These are phyloP conservation scores for Xiphydria camelus DNA, from an alignment of 2,888 invertebrate species.

Conservation along the genomic window DNA sequence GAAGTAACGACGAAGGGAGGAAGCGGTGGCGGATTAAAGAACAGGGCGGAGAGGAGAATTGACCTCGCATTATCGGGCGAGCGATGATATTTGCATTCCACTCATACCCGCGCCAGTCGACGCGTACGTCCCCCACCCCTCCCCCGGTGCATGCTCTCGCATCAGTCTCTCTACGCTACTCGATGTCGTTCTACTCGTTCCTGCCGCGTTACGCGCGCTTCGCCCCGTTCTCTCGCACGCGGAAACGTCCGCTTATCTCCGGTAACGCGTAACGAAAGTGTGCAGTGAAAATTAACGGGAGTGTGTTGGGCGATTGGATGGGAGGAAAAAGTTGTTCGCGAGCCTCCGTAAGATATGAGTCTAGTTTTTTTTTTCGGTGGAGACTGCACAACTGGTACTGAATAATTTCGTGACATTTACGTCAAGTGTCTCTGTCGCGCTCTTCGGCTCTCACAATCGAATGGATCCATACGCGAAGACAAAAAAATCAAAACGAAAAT, in stretches of 20 bases:
- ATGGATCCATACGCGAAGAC: too few relatives aligned
- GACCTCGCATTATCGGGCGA: slow-evolving; percentile 51
- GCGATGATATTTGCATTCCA: slow-evolving; percentile 56
- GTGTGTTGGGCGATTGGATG: too few relatives aligned
- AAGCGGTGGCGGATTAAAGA: slow-evolving; percentile 2
- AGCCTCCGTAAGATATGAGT: too few relatives aligned
- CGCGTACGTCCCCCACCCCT: slow-evolving; percentile 17
- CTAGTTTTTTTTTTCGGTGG: slow-evolving; percentile 16
- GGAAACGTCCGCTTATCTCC: too few relatives aligned
- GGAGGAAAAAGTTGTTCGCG: too few relatives aligned
- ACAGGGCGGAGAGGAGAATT: slow-evolving; percentile 27
- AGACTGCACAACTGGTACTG: slow-evolving; percentile 28
- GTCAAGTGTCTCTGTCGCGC: too few relatives aligned
- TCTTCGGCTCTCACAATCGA: too few relatives aligned
- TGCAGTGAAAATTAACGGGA: too few relatives aligned
- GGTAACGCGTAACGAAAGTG: too few relatives aligned
- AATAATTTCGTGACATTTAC: too few relatives aligned
- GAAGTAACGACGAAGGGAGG: slow-evolving; percentile 32
- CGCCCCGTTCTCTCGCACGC: too few relatives aligned
- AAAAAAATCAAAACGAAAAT: too few relatives aligned
- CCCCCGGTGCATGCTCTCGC: slow-evolving; percentile 6
- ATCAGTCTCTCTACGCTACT: slow-evolving; percentile 21
- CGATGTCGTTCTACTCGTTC: slow-evolving; percentile 20
- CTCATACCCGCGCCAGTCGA: slow-evolving; percentile 41
- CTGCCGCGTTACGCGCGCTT: slow-evolving; percentile 7